Evolutionary conservation across 2,113 vertebrate species (phyloP).

Genomic region (Seriola dumerili): DNA sequence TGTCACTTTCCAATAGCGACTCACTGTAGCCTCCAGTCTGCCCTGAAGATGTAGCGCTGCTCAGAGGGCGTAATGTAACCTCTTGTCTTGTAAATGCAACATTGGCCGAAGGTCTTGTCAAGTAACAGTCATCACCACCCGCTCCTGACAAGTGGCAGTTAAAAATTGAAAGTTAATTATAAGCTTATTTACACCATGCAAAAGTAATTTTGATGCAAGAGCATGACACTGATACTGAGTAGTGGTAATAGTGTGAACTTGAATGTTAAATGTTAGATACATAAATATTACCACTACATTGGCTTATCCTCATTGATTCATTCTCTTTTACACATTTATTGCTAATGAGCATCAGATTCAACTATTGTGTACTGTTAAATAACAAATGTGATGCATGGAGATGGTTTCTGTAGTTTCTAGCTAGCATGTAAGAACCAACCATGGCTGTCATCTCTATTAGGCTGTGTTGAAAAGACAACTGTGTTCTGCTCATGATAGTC

Average conservation of each 20-base stretch:
- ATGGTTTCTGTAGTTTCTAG: slow-evolving; percentile 6
- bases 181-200: neutral
- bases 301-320: neutral
- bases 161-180: too few species aligned
- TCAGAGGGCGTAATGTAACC: too few species aligned
- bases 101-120: too few species aligned
- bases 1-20: too few species aligned
- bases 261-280: neutral
- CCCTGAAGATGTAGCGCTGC: too few species aligned
- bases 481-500: slow-evolving; percentile 49
- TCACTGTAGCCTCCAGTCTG: too few species aligned
- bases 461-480: slow-evolving; percentile 39
- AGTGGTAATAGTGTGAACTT: too few species aligned
- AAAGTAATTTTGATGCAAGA: neutral
- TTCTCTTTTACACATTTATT: neutral
- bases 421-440: neutral
- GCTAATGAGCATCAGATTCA: neutral
- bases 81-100: too few species aligned
- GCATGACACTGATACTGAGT: neutral
- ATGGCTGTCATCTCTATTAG: slow-evolving; percentile 38
- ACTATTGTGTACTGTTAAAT: neutral
- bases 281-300: neutral
- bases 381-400: neutral
- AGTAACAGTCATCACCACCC: too few species aligned
- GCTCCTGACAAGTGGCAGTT: too few species aligned